Base-by-base conservation (phyloP, 1,140 invertebrate genomes). In the Drosophila nebulosa region DNA sequence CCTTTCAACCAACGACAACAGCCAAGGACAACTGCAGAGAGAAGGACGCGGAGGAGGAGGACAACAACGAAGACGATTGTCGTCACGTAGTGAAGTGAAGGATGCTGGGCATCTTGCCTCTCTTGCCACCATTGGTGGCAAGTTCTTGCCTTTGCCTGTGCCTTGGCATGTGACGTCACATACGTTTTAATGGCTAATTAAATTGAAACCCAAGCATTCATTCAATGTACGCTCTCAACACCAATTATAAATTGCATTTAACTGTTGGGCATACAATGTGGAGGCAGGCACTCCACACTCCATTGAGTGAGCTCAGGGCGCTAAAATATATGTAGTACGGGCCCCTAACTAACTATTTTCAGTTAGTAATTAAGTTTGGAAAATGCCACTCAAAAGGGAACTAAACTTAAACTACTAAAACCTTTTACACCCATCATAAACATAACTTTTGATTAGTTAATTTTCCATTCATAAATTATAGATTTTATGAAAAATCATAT, bases 151-250 rank as follows among this genome's bases (percentile, higher is more conserved):
- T 76, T 86, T 81, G 81, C 83, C 86, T 85, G 76, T 56, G 64
- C 50, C 65, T 76, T 86, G 81, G 81, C 83, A 85, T 85, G 76
- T 84, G 80, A 84, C 80, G 72, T 84, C 69, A 76, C 80, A 84
- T 61, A 78, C 70, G 79, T 75, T 86, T 88, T 86, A 88, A 88
- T 86, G 78, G 83, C 81, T 86, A 86, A 86, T 86, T 86, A 86
- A 86, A 86, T 86, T 88, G 81, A 80, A 75, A 86, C 56, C 53
- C 69, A 69, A 55, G 64, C 69, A 66, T 53, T 18, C 59, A 35
- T 18, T 21, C 24, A 60, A 53, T 21, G 24, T 55, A 46, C 52
- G 21, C 30, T 50, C 24, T 55, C 27, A 83, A 86, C 83, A 85
- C 39, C 81, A 85, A 85, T 86, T 85, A 85, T 83, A 85, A 85